Conservation (phyloP, 1,140 invertebrate genomes). For the Neodiprion virginianus region DNA sequence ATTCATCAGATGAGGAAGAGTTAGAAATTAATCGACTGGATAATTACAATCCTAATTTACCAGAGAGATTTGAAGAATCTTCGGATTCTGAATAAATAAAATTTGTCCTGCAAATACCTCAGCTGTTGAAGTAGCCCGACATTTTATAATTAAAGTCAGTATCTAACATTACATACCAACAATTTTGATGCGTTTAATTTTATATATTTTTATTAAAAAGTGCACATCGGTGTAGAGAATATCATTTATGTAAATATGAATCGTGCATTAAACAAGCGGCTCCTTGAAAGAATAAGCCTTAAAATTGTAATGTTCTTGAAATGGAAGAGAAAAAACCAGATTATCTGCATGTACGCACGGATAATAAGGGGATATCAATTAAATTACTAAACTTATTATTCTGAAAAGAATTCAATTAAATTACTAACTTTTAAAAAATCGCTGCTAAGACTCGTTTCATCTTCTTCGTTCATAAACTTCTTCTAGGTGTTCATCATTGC, state of each 20-base stretch:
- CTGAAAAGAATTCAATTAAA: constrained; percentile 34
- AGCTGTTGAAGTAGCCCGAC: not conserved
- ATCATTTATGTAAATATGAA: too few species aligned
- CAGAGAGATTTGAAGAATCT: constrained; percentile 19
- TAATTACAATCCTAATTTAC: constrained; percentile 23
- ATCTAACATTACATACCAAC: too few species aligned
- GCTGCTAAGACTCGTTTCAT: constrained; percentile 6
- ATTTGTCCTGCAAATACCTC: not conserved
- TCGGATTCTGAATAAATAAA: constrained; percentile 5
- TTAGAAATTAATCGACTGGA: constrained; percentile 10
- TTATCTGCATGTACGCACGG: constrained; percentile 1
- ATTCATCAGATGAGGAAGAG: constrained; percentile 35
- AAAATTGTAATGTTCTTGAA: not conserved
- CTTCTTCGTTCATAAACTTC: not conserved
- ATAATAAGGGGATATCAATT: constrained; percentile 34
- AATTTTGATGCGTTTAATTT: too few species aligned
- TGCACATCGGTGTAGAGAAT: not conserved
- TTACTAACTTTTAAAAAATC: constrained; percentile 30
- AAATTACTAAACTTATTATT: constrained; percentile 33
- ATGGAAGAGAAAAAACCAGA: constrained; percentile 1
- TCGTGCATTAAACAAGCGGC: too few species aligned
- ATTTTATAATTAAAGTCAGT: too few species aligned
- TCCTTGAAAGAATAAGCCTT: too few species aligned
- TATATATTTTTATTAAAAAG: not conserved
- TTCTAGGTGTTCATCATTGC: too few species aligned